These are phyloP conservation scores for Ooceraea biroi DNA, from an alignment of 1,140 invertebrate species.

Conservation along the genomic window DNA sequence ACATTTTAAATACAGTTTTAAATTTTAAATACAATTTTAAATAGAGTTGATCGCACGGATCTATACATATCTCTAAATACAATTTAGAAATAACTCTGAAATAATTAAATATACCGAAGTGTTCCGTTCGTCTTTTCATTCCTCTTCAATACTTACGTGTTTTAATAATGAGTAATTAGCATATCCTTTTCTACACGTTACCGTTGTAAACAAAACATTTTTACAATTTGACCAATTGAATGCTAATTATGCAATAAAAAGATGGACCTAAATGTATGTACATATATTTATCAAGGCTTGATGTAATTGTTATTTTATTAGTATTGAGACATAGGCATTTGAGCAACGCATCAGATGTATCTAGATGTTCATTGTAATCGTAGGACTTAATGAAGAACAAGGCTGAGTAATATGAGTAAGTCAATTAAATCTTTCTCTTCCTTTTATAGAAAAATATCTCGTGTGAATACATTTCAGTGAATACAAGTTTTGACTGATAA, in stretches of 20 bases:
- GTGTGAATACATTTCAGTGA: constrained; percentile 1
- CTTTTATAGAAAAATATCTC: constrained; percentile 37
- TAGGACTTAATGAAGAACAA: constrained; percentile 5
- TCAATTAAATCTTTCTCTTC: constrained; percentile 35
- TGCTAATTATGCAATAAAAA: constrained; percentile 26
- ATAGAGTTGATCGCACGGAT: constrained; percentile 2
- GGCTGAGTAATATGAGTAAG: constrained; percentile 31
- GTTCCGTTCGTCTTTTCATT: not conserved
- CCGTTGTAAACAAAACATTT: constrained; percentile 22
- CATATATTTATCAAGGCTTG: constrained; percentile 11
- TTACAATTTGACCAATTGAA: constrained; percentile 28
- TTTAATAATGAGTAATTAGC: constrained; percentile 11
- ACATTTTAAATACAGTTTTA: too few relatives aligned
- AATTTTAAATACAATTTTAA: not conserved
- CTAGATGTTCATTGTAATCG: constrained; percentile 11
- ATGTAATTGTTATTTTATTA: constrained; percentile 44
- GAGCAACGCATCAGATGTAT: not conserved
- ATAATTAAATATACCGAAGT: constrained; percentile 28
- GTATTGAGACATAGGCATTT: not conserved
- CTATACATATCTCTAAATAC: constrained; percentile 23
- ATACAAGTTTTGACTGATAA: constrained; percentile 61
- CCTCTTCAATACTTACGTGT: constrained; percentile 6
- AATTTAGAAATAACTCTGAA: constrained; percentile 3
- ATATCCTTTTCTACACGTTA: constrained; percentile 43
- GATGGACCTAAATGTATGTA: constrained; percentile 29